phyloP scores from a whole-genome alignment of 2,888 invertebrate species.

The Encarsia formosa region DNA sequence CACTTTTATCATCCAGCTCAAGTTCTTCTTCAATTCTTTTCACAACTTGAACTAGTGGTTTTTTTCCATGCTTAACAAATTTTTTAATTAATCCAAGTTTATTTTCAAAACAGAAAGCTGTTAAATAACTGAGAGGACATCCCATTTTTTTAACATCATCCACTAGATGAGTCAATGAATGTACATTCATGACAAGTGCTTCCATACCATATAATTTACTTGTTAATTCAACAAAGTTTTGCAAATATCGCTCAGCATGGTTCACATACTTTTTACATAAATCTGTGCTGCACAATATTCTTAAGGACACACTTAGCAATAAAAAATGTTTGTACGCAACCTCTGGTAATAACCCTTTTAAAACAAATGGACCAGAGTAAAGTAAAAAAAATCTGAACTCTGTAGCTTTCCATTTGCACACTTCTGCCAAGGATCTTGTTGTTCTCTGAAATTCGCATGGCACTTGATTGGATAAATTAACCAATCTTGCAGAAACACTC shows the following conservation, averaged over 20 bases:
- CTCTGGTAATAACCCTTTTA: neutral
- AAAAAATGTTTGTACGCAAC: neutral
- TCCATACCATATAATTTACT: neutral
- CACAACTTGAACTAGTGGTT: neutral
- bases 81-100: neutral
- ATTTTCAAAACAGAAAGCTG: constrained; percentile 8
- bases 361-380: neutral
- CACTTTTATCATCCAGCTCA: too few relatives aligned
- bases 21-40: neutral
- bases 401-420: constrained; percentile 32
- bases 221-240: neutral
- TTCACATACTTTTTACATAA: neutral
- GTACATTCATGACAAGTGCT: neutral
- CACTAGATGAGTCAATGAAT: constrained; percentile 5
- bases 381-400: neutral
- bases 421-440: constrained; percentile 12
- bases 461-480: neutral
- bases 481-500: neutral
- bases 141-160: constrained; percentile 6
- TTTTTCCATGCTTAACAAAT: too few relatives aligned
- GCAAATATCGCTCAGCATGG: neutral
- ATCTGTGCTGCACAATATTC: neutral
- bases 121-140: neutral
- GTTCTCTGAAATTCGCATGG: neutral
- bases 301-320: neutral